Conservation (phyloP, 2,797 vertebrate species). For the Spinus pinus region DNA sequence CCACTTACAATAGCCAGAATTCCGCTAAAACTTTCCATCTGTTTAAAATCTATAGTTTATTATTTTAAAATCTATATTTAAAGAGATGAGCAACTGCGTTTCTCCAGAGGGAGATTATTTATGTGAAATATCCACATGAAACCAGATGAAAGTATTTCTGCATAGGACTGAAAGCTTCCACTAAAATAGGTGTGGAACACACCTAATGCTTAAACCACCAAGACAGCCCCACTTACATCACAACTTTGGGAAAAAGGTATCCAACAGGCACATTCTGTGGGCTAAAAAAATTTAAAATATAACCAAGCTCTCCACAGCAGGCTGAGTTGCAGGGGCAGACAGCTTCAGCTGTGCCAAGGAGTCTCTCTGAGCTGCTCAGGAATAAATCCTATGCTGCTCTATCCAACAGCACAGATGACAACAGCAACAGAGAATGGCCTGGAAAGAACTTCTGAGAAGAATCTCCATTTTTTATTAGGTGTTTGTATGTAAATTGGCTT, state of each 20-base stretch:
- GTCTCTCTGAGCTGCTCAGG: not conserved
- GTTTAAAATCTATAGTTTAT: not conserved
- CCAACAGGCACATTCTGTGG: not conserved
- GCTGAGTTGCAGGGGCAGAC: not conserved
- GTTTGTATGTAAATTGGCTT: not conserved
- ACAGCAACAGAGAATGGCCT: not conserved
- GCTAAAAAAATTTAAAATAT: not conserved
- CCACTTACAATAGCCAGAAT: not conserved
- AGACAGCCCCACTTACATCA: not conserved
- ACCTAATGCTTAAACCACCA: not conserved
- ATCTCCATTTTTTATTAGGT: rapidly evolving
- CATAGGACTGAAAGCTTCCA: not conserved
- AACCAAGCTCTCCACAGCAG: not conserved
- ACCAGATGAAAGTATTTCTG: not conserved
- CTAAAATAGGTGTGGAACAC: not conserved
- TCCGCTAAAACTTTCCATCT: not conserved
- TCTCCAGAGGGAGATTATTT: not conserved
- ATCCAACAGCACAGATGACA: rapidly evolving
- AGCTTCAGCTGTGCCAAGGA: not conserved
- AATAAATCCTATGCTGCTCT: not conserved
- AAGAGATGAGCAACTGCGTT: not conserved
- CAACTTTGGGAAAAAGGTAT: not conserved
- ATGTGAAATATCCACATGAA: not conserved
- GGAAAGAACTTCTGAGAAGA: not conserved
- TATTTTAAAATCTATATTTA: not conserved